A percentile compares a stretch with the other conserved stretches of the same genome.
Evolutionary conservation across 2,888 invertebrate species (phyloP).

Genomic region (Lucinisca nassula): DNA sequence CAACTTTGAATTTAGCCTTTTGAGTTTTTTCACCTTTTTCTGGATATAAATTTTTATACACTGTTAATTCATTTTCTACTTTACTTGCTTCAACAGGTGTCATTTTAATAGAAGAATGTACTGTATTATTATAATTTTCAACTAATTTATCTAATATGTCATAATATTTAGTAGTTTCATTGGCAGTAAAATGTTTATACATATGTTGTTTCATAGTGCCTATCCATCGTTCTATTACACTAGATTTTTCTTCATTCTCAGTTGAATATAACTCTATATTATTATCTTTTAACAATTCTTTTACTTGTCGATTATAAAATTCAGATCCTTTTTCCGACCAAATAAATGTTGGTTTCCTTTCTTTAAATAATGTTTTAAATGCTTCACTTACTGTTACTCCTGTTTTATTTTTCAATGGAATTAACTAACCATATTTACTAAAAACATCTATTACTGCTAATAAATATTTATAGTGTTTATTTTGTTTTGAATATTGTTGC

Average conservation of each 20-base stretch:
- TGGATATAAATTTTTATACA: constrained; percentile 31
- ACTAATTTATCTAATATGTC: constrained; percentile 11
- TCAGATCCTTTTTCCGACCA: constrained; percentile 38
- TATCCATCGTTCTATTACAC: constrained; percentile 33
- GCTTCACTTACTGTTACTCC: constrained; percentile 33
- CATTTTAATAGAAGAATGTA: constrained; percentile 31
- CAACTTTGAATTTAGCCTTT: constrained; percentile 9
- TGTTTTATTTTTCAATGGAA: constrained; percentile 54
- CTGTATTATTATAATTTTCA: constrained; percentile 16
- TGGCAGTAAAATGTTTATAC: constrained; percentile 19
- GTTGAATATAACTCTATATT: constrained; percentile 42
- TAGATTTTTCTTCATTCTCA: constrained; percentile 49
- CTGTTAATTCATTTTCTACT: constrained; percentile 18
- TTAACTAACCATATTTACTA: constrained; percentile 50
- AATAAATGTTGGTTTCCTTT: constrained; percentile 11
- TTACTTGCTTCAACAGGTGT: constrained; percentile 37
- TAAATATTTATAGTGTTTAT: constrained; percentile 32
- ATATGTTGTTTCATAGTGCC: constrained; percentile 36
- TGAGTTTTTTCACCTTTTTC: background rate
- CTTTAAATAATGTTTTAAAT: constrained; percentile 20
- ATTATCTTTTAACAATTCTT: constrained; percentile 11
- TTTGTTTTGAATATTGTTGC: constrained; percentile 31
- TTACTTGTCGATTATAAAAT: constrained; percentile 35
- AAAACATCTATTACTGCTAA: constrained; percentile 48
- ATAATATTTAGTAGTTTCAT: constrained; percentile 5